Evolutionary conservation across 1,140 invertebrate species (phyloP), one percentile per base, ranked within the genome.

Genomic region (Mylabris phalerata): DNA sequence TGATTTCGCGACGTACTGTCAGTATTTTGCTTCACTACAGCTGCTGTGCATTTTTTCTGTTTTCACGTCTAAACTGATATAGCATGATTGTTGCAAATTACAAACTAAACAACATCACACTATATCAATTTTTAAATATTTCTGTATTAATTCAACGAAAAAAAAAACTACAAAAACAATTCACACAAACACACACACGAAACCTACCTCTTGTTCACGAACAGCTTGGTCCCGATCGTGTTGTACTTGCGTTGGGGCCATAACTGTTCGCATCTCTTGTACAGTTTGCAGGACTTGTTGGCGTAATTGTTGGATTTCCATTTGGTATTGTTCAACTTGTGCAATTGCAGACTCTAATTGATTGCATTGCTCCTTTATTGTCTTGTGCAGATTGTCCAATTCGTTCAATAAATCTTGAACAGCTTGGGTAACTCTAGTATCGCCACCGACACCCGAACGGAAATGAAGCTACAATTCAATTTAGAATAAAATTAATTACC

Each of bases 121-220:
- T n/a, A 42, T 10, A 42, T 42, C 41, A 42, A n/a, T 42, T n/a
- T 42, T 42, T 11, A 9, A 10, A 9, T 32, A 32, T 4, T 5
- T 32, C 9, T 42, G 9, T 42, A 42, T 11, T 42, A 42, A 42
- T n/a, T 4, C 9, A 42, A 42, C 11, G 41, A 3, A 32, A 32
- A 19, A 13, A 19, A 19, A 32, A 5, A 32, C 32, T 32, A 57
- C 25, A 60, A 56, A 42, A 39, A 50, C 26, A 38, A 46, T 48
- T 54, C 58, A 49, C 49, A 62, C 57, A 59, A 6, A 10, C 57
- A 50, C 48, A 60, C 57, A 59, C 32, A 32, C 32, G 55, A 50
- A 39, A 50, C 92, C 84, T 91, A 97, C 94, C 86, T 93, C 89
- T 82, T 94, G 91, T 73, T 95, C 90, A 69, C 85, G 80, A 57